phyloP scores from a whole-genome alignment of 2,888 invertebrate species.

The Phaonia tiefii region DNA sequence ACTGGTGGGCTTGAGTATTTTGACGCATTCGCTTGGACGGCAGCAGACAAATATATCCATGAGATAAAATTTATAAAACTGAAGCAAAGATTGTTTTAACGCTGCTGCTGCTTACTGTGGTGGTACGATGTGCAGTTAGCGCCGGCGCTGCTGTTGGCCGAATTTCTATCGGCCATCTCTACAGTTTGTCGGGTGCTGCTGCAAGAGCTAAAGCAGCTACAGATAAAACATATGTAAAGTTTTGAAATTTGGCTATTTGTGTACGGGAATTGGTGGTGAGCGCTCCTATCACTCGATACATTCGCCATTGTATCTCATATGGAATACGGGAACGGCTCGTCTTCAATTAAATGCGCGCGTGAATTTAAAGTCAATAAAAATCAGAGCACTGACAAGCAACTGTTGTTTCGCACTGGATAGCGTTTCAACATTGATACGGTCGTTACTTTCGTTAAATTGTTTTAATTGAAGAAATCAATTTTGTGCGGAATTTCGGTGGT shows the following conservation, averaged over 20 bases:
- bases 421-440: not conserved
- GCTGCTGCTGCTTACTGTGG: no score
- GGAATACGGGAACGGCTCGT: not conserved
- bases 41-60: constrained; percentile 8
- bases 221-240: constrained; percentile 65
- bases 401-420: constrained; percentile 41
- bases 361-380: constrained; percentile 27
- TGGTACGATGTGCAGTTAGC: no score
- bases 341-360: constrained; percentile 56
- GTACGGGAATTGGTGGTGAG: constrained; percentile 58
- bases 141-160: not conserved
- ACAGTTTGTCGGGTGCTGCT: not conserved
- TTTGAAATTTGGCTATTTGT: constrained; percentile 64
- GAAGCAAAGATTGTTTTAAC: not conserved
- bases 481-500: constrained; percentile 19
- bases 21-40: not conserved
- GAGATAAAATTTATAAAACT: not conserved
- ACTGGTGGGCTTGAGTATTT: not conserved
- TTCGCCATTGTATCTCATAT: constrained; percentile 27
- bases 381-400: constrained; percentile 43
- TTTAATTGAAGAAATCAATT: constrained; percentile 15
- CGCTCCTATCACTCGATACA: constrained; percentile 41
- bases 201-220: constrained; percentile 32
- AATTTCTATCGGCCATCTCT: constrained; percentile 10
- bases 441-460: not conserved